Evolutionary conservation across 2,888 invertebrate species (phyloP).

Genomic region (Glyphotaelius pellucidus): DNA sequence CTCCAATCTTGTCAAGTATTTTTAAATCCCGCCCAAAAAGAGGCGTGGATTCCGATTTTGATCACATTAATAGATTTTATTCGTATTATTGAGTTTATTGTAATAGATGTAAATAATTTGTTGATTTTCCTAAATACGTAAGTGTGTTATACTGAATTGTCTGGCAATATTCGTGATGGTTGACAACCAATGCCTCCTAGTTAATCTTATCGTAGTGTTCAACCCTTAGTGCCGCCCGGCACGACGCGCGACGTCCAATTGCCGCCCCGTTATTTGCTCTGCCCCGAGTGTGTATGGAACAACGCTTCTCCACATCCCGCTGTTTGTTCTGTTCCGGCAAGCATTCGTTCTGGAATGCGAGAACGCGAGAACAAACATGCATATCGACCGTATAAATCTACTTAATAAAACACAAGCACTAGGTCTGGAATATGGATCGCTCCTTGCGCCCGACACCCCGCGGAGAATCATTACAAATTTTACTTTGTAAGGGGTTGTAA

Average conservation of each 20-base stretch:
- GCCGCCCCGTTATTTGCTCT: constrained; percentile 36
- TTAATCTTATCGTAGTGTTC: constrained; percentile 29
- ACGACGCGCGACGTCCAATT: not conserved
- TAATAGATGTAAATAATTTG: no score
- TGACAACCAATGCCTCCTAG: not conserved
- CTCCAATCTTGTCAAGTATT: no score
- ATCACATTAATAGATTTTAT: no score
- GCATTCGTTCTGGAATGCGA: constrained; percentile 60
- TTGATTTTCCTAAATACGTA: no score
- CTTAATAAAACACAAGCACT: constrained; percentile 19
- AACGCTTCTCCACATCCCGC: constrained; percentile 1
- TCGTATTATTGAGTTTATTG: no score
- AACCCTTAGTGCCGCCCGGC: constrained; percentile 35
- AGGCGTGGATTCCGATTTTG: no score
- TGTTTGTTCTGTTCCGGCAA: constrained; percentile 26
- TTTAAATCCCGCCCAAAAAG: no score
- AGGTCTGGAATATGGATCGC: not conserved
- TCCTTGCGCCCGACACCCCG: not conserved
- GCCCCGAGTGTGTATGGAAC: constrained; percentile 17
- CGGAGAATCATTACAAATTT: constrained; percentile 8
- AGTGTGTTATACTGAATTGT: no score
- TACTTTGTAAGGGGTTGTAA: not conserved
- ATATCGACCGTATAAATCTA: constrained; percentile 45
- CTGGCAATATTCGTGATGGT: not conserved
- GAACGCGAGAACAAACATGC: constrained; percentile 60